These are phyloP conservation scores for Drosophila flavopinicola DNA, from an alignment of 2,888 invertebrate genomes.

Conservation along the genomic window DNA sequence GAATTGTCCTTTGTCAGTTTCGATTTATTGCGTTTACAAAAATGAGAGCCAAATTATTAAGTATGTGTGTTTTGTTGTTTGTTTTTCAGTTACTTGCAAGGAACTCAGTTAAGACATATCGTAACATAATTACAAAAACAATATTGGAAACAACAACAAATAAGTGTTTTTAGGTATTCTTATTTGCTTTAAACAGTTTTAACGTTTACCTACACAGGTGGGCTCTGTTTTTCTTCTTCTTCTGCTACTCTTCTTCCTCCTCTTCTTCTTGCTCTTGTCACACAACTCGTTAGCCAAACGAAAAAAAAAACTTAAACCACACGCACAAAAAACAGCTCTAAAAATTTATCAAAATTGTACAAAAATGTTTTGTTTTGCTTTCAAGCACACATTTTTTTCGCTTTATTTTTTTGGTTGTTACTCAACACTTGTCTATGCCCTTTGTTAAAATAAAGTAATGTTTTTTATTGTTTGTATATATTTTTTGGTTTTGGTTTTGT, in stretches of 20 bases:
- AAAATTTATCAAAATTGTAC: slow-evolving; percentile 78
- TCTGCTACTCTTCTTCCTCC: slow-evolving; percentile 29
- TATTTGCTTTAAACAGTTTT: slow-evolving; percentile 53
- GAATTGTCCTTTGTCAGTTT: slow-evolving; percentile 36
- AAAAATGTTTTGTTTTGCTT: slow-evolving; percentile 45
- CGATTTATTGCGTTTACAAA: slow-evolving; percentile 32
- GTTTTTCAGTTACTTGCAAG: slow-evolving; percentile 47
- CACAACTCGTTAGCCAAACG: slow-evolving; percentile 13
- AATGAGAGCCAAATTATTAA: slow-evolving; percentile 41
- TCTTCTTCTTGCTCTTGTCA: slow-evolving; percentile 50
- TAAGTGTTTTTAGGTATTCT: slow-evolving; percentile 33
- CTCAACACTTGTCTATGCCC: slow-evolving; percentile 32
- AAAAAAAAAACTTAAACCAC: slow-evolving; percentile 52
- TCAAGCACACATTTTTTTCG: slow-evolving; percentile 17
- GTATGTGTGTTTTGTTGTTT: slow-evolving; percentile 14
- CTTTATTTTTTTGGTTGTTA: slow-evolving; percentile 22
- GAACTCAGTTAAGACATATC: slow-evolving; percentile 40
- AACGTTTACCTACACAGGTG: slow-evolving; percentile 68
- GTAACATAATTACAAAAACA: slow-evolving; percentile 15
- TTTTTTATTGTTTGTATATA: slow-evolving; percentile 67
- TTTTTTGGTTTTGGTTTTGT: slow-evolving; percentile 26
- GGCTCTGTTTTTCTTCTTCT: slow-evolving; percentile 56
- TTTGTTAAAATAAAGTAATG: slow-evolving; percentile 75
- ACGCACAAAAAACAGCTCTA: slow-evolving; percentile 67
- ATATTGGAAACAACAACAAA: slow-evolving; percentile 28